Evolutionary conservation across 2,888 invertebrate species (phyloP), one percentile per base, ranked within the genome.

Genomic region (Drosophila koepferae): DNA sequence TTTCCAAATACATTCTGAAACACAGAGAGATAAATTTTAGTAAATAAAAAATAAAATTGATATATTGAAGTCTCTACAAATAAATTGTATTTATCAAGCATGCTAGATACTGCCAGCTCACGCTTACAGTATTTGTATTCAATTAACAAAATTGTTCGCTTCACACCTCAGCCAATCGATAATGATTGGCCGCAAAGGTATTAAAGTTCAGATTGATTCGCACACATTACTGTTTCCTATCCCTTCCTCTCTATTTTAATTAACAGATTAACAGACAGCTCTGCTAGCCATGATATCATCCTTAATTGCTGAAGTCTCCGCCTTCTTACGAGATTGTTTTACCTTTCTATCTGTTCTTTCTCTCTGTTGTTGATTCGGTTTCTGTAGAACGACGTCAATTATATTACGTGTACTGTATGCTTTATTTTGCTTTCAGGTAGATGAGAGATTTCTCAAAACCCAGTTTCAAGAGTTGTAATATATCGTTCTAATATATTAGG

Each of bases 1-100:
- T 2, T 20, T 31, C 58, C 44, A 44, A 44, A 53, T 18, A 18
- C 31, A 18, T 70, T 49, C 54, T 70, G 70, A 4, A 70, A 71
- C 8, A 18, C 4, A 38, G 1, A 23, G 12, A 69, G 71, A 38
- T 9, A 3, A 14, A 38, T 8, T 12, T n/a, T 12, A 12, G 10
- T 49, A 31, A n/a, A 10, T 49, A 1, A 36, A 36, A 53, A 2
- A 20, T 2, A 23, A 2, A 20, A 20, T 20, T 8, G 7, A 4
- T 28, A 31, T 31, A 10, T n/a, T 49, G 0, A 31, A 10, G n/a
- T 28, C 8, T n/a, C 31, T 36, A 10, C 1, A 48, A 48, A 31
- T 18, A 16, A 16, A 46, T 49, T 28, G 28, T 8, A 49, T 49
- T 49, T 49, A 0, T 14, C n/a, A 9, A 2, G 14, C 38, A 6